phyloP scores from a whole-genome alignment of 2,888 invertebrate genomes.

The Sussaba pulchella region DNA sequence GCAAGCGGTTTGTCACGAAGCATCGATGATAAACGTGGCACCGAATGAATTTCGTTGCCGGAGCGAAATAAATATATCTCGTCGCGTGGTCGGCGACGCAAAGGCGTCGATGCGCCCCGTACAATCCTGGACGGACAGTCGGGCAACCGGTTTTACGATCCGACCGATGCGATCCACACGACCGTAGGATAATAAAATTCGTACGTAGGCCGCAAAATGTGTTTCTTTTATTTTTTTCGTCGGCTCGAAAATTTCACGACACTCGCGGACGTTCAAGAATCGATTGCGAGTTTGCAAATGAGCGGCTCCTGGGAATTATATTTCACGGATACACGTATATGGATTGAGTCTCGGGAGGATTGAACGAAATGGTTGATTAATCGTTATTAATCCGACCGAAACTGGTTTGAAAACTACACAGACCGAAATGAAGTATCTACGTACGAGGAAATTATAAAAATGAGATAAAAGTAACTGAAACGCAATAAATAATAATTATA shows the following conservation, averaged over 20 bases:
- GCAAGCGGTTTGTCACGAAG: slow-evolving; percentile 34
- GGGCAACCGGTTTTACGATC: slow-evolving; percentile 65
- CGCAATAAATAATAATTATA: too few relatives aligned
- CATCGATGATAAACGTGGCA: slow-evolving; percentile 61
- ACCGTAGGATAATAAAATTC: slow-evolving; percentile 63
- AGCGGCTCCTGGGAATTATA: slow-evolving; percentile 22
- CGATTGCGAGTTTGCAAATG: slow-evolving; percentile 52
- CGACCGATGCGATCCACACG: slow-evolving; percentile 42
- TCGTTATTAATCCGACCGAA: slow-evolving; percentile 2
- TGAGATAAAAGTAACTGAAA: too few relatives aligned
- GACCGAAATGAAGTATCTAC: neutral
- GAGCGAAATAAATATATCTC: slow-evolving; percentile 63
- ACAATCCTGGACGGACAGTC: slow-evolving; percentile 58
- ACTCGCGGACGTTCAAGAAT: slow-evolving; percentile 19
- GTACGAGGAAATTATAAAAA: neutral
- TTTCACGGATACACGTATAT: slow-evolving; percentile 12
- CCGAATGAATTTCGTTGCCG: slow-evolving; percentile 62
- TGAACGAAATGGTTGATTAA: neutral
- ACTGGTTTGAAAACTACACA: neutral
- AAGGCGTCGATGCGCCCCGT: slow-evolving; percentile 60
- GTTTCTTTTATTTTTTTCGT: slow-evolving; percentile 4
- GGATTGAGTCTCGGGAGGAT: too few relatives aligned
- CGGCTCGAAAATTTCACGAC: slow-evolving; percentile 15
- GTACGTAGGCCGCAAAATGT: slow-evolving; percentile 14
- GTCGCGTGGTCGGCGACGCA: slow-evolving; percentile 51